Evolutionary conservation across 2,888 invertebrate genomes (phyloP).

Genomic region (Neoaliturus tenellus): DNA sequence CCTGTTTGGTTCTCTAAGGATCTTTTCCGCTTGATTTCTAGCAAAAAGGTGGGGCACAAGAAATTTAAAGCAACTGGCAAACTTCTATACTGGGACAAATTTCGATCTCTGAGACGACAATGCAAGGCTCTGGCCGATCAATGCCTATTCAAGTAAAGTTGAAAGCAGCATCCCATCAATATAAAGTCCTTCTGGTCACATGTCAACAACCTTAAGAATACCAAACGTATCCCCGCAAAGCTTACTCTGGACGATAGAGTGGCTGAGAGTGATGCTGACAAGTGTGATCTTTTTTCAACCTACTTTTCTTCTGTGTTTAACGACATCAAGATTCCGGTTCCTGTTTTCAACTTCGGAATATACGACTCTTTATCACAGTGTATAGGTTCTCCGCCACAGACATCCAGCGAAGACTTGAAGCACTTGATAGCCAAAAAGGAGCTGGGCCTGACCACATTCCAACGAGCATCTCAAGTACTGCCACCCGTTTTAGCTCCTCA

Average conservation of each 20-base stretch:
- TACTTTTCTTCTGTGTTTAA: constrained; percentile 8
- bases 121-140: background rate
- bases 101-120: background rate
- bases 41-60: constrained; percentile 10
- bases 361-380: background rate
- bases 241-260: background rate
- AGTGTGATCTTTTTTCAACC: constrained; percentile 31
- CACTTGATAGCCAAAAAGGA: background rate
- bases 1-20: constrained; percentile 15
- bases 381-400: background rate
- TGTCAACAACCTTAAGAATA: background rate
- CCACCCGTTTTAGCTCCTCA: constrained; percentile 32
- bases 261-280: constrained; percentile 41
- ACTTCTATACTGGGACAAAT: background rate
- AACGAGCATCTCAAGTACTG: constrained; percentile 12
- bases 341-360: background rate
- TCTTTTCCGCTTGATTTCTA: background rate
- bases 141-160: background rate
- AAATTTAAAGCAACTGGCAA: background rate
- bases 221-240: background rate
- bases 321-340: background rate
- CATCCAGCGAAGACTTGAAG: background rate
- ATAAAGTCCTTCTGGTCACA: constrained; percentile 26
- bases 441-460: constrained; percentile 15
- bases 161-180: constrained; percentile 2